Evolutionary conservation across 1,140 invertebrate genomes (phyloP).

Genomic region (Ceratosolen fusciceps): DNA sequence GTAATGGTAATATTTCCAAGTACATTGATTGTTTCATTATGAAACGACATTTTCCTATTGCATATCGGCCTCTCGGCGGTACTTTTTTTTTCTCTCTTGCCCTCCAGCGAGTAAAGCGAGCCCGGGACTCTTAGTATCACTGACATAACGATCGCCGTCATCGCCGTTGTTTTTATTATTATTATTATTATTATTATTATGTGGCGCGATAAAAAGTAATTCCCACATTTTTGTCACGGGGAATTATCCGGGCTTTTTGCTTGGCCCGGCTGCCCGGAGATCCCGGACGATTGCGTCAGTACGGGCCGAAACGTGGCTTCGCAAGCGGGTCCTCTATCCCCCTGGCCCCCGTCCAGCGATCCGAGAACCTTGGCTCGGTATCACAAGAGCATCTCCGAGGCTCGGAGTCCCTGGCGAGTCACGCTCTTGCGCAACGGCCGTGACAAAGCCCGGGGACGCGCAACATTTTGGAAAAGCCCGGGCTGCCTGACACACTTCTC

Average conservation of each 20-base stretch:
- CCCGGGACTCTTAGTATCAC: background rate
- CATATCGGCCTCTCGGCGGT: background rate
- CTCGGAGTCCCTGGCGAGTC: background rate
- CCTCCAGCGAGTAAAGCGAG: too few species aligned
- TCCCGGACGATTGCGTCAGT: background rate
- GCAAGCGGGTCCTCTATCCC: too few species aligned
- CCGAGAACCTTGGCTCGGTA: background rate
- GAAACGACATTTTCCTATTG: background rate
- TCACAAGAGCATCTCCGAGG: background rate
- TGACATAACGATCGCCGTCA: background rate
- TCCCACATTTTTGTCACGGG: background rate
- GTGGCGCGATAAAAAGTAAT: background rate
- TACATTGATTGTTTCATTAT: constrained; percentile 10
- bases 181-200: too few species aligned
- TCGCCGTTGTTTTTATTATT: too few species aligned
- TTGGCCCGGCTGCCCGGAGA: background rate
- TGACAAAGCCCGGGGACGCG: background rate
- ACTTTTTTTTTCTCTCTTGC: too few species aligned
- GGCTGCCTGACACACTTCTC: background rate
- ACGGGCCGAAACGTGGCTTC: too few species aligned
- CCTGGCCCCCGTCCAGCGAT: background rate
- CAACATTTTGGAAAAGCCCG: background rate
- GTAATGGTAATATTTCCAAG: background rate
- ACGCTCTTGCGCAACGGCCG: background rate
- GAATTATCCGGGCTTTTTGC: too few species aligned